phyloP scores from a whole-genome alignment of 2,888 invertebrate species.

The Bhutanitis thaidina region DNA sequence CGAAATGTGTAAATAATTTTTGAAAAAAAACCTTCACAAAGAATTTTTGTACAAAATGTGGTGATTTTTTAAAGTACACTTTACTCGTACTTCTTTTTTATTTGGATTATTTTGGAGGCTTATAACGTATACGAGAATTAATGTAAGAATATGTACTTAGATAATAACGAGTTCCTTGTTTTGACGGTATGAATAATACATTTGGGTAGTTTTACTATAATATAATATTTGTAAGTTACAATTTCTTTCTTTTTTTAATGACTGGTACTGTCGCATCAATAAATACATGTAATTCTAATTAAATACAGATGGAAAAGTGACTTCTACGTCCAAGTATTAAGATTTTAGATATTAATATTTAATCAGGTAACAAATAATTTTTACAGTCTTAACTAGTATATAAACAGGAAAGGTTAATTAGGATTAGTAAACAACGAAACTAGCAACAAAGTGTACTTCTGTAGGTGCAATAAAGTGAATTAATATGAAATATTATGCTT shows the following conservation, averaged over 20 bases:
- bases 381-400: constrained; percentile 8
- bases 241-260: background rate
- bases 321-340: background rate
- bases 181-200: constrained; percentile 35
- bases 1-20: constrained; percentile 16
- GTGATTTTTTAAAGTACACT: constrained; percentile 49
- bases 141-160: constrained; percentile 77
- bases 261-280: background rate
- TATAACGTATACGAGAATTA: constrained; percentile 76
- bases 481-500: constrained; percentile 37
- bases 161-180: constrained; percentile 69
- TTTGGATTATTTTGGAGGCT: constrained; percentile 74
- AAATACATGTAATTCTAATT: background rate
- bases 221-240: background rate
- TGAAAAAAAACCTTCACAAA: constrained; percentile 3
- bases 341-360: constrained; percentile 4
- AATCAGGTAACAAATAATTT: constrained; percentile 10
- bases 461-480: constrained; percentile 76
- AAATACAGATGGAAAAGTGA: constrained; percentile 1
- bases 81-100: constrained; percentile 53
- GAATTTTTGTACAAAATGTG: constrained; percentile 48
- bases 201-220: constrained; percentile 40
- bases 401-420: constrained; percentile 19
- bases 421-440: constrained; percentile 54
- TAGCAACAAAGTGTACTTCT: constrained; percentile 75